phyloP scores from a whole-genome alignment of 2,888 invertebrate genomes.

The Thera britannica region DNA sequence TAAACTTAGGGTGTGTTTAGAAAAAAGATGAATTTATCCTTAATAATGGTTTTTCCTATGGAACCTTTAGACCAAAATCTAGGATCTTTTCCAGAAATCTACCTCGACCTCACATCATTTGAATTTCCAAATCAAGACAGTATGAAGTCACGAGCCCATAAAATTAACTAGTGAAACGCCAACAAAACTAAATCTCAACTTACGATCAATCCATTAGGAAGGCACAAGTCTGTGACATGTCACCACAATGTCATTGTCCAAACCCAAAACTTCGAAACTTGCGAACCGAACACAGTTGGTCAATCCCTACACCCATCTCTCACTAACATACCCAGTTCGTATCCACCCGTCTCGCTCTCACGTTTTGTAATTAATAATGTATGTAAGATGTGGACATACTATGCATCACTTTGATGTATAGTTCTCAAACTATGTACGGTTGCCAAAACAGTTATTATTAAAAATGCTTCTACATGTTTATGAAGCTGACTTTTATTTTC shows the following conservation, averaged over 20 bases:
- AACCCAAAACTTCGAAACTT: conserved; percentile 51
- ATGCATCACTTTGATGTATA: conserved; percentile 72
- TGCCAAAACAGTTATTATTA: conserved; percentile 49
- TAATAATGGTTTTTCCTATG: too few relatives aligned
- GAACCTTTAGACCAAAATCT: too few relatives aligned
- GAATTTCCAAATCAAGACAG: neutral
- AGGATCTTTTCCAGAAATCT: too few relatives aligned
- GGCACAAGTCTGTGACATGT: conserved; percentile 41
- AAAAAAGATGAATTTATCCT: too few relatives aligned
- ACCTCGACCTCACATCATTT: too few relatives aligned
- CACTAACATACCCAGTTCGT: conserved; percentile 32
- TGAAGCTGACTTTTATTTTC: neutral
- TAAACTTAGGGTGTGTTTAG: neutral
- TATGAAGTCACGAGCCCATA: neutral
- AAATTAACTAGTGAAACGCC: neutral
- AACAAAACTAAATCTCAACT: conserved; percentile 17
- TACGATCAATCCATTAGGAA: conserved; percentile 39
- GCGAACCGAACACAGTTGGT: conserved; percentile 49
- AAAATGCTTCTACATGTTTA: neutral
- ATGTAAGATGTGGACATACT: conserved; percentile 70
- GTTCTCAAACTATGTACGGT: conserved; percentile 59
- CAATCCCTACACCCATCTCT: conserved; percentile 52
- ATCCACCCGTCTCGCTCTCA: conserved; percentile 54
- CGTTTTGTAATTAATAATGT: conserved; percentile 75
- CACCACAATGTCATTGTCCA: conserved; percentile 48